Conservation (phyloP, 2,113 vertebrate genomes). For the Ciconia stormi region DNA sequence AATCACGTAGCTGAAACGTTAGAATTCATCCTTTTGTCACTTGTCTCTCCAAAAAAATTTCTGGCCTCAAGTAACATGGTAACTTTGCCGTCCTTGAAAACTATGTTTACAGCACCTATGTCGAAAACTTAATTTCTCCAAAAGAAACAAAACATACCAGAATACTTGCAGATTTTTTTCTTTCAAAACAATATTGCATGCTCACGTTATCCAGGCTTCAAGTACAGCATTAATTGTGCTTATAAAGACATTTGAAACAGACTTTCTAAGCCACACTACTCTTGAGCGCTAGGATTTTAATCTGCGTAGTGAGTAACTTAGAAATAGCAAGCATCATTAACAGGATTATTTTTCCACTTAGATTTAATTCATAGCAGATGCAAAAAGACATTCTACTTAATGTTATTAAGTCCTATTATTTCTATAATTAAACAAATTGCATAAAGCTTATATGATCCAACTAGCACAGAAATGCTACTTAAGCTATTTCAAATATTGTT, state of each 20-base stretch:
- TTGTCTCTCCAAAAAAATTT: background rate
- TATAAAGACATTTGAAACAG: background rate
- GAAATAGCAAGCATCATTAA: background rate
- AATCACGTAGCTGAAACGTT: background rate
- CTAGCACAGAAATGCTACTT: background rate
- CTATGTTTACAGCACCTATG: background rate
- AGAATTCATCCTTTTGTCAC: background rate
- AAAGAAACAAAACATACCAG: background rate
- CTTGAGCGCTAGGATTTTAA: background rate
- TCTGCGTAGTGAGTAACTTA: background rate
- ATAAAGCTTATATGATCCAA: background rate
- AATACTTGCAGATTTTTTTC: background rate
- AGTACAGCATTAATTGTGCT: background rate
- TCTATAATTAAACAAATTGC: conserved; percentile 15
- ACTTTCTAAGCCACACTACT: background rate
- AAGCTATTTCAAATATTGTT: background rate
- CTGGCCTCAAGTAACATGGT: background rate
- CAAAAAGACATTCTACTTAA: conserved; percentile 1
- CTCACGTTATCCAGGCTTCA: background rate
- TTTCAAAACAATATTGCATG: background rate
- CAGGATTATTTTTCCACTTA: background rate
- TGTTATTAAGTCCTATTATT: background rate
- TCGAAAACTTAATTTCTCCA: background rate
- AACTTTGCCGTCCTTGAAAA: background rate
- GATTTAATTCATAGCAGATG: background rate